Evolutionary conservation across 92 coral and sea anemone species (phyloP).

Genomic region (Epizoanthus scotinus): DNA sequence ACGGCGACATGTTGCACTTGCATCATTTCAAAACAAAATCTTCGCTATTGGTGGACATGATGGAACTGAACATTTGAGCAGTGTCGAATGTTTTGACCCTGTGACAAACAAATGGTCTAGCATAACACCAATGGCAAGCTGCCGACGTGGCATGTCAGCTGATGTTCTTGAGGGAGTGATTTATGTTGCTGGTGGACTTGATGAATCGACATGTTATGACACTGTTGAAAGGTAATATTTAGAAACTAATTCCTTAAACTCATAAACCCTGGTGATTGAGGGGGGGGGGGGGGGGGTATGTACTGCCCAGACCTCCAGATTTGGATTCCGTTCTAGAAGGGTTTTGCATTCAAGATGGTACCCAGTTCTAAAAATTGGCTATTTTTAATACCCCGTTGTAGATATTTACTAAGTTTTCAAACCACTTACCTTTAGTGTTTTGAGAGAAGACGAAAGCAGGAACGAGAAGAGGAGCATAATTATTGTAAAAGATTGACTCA

Average conservation of each 20-base stretch:
- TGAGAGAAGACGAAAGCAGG: too few species aligned
- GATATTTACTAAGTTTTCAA: too few species aligned
- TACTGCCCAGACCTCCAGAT: too few species aligned
- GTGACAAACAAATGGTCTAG: constrained; percentile 70
- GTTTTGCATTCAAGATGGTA: too few species aligned
- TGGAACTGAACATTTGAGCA: constrained; percentile 86
- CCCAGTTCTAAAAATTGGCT: too few species aligned
- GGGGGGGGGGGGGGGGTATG: too few species aligned
- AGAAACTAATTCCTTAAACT: not conserved
- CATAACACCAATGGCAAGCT: constrained; percentile 79
- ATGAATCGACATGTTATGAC: constrained; percentile 93
- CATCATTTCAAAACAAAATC: constrained; percentile 75
- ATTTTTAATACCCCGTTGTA: too few species aligned
- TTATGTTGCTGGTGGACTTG: constrained; percentile 97
- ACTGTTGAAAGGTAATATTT: constrained; percentile 85
- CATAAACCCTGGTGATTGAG: too few species aligned
- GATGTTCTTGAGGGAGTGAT: constrained; percentile 90
- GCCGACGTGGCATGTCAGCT: constrained; percentile 97
- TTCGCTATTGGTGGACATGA: constrained; percentile 99
- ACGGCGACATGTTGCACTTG: constrained; percentile 94
- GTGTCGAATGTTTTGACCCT: constrained; percentile 96
- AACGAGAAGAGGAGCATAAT: too few species aligned
- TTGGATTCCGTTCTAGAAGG: too few species aligned
- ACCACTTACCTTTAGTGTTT: too few species aligned
- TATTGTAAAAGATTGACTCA: too few species aligned